Base-by-base conservation (phyloP, 2,797 vertebrate species). In the Lates japonicus region DNA sequence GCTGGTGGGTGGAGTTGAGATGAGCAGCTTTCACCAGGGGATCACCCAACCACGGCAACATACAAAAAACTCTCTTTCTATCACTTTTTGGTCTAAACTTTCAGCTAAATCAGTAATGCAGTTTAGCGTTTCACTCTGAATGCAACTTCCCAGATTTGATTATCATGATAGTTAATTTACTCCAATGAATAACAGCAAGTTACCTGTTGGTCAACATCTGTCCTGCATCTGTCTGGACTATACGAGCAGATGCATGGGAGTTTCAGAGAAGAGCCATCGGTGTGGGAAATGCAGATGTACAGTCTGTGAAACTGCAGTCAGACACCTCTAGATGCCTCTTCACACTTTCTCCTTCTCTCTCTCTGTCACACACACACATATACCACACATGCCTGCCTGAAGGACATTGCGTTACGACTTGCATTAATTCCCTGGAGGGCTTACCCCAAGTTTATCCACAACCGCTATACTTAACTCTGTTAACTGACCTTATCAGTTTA, bases 1-100 rank as follows among this genome's bases (percentile, higher is more conserved):
- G 74, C 42, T 37, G 25, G 75, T 79, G 74, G 74, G 69, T 67
- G 64, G 78, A 80, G 65, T 19, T 72, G 46, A 70, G 76, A 52
- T 41, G 59, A 76, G 61, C 20, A 65, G 37, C 29, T n/a, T 46
- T 76, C 25, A 19, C 31, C 19, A n/a, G 44, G 71, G 68, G 57
- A 67, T 58, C 35, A 39, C 51, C 11, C 42, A 25, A 57, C 55
- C 33, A 64, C 51, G 60, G 39, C n/a, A 71, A 48, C 64, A 46
- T 31, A 8, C 51, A 59, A 55, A n/a, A 75, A 12, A 12, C 57
- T 29, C n/a, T 58, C 10, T 51, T 31, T 65, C 19, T 2, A 3
- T 41, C 19, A 51, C 54, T n/a, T 57, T 29, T 20, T 16, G 17
- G 42, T 6, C 10, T n/a, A 20, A 9, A 4, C 7, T 69, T 65